Percentiles rank a stretch among this genome's conserved stretches.
phyloP scores from a whole-genome alignment of 2,797 vertebrate genomes.

The Lindbergichthys nudifrons region DNA sequence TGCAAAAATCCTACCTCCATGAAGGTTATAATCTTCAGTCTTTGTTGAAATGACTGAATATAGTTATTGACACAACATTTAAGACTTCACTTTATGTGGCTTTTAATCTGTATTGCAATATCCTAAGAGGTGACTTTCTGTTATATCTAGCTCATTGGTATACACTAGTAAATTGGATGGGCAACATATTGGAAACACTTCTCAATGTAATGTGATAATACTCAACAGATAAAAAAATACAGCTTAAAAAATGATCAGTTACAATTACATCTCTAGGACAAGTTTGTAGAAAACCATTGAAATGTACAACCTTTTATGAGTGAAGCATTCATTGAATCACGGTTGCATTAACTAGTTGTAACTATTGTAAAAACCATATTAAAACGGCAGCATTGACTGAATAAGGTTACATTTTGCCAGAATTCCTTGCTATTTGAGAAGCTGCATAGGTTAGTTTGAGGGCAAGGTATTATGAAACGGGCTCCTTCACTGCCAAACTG shows the following conservation, averaged over 20 bases:
- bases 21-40: too few relatives aligned
- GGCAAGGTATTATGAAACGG: slow-evolving; percentile 46
- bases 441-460: not conserved
- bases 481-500: slow-evolving; percentile 27
- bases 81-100: not conserved
- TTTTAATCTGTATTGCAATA: not conserved
- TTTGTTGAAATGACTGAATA: too few relatives aligned
- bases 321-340: not conserved
- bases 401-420: not conserved
- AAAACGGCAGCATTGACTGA: not conserved
- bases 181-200: not conserved
- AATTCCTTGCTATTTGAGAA: not conserved
- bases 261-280: not conserved
- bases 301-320: not conserved
- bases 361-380: too few relatives aligned
- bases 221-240: not conserved
- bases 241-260: not conserved
- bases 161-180: not conserved
- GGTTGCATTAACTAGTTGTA: not conserved
- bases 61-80: not conserved
- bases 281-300: not conserved
- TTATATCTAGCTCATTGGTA: not conserved
- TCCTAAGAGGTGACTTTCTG: too few relatives aligned
- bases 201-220: not conserved
- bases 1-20: not conserved